phyloP scores from a whole-genome alignment of 92 coral and sea anemone species.

The Actinostola sp. region DNA sequence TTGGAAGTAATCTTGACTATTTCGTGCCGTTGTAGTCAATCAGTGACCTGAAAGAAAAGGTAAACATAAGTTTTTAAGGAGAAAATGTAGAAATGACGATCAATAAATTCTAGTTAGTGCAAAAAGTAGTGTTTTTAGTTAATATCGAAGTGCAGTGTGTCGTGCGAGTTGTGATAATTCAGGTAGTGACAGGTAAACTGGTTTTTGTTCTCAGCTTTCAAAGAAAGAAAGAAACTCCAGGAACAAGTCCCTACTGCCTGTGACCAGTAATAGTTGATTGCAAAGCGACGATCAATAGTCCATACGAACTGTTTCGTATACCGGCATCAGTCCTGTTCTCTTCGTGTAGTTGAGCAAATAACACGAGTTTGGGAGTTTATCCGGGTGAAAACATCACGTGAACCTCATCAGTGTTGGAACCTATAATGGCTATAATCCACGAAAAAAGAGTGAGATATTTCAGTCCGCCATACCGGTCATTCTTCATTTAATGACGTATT shows the following conservation, averaged over 20 bases:
- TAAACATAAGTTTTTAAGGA: not conserved
- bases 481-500: slow-evolving; percentile 24
- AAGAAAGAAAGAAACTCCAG: too few species aligned
- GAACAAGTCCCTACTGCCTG: too few species aligned
- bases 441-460: not conserved
- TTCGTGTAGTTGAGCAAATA: slow-evolving; percentile 2
- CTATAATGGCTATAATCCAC: not conserved
- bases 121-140: too few species aligned
- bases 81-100: too few species aligned
- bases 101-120: too few species aligned
- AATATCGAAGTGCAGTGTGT: too few species aligned
- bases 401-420: not conserved
- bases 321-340: not conserved
- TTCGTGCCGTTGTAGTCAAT: slow-evolving; percentile 1
- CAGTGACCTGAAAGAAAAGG: slow-evolving; percentile 25
- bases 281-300: too few species aligned
- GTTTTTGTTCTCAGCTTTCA: too few species aligned
- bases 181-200: too few species aligned
- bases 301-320: too few species aligned
- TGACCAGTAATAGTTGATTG: not conserved
- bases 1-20: slow-evolving; percentile 1
- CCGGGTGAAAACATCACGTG: slow-evolving; percentile 26
- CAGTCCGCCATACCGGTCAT: slow-evolving; percentile 14
- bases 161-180: too few species aligned
- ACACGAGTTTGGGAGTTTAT: slow-evolving; percentile 17